Percentiles rank a stretch among this genome's conserved stretches.
Evolutionary conservation across 2,113 vertebrate genomes (phyloP).

Genomic region (Pterophyllum scalare): DNA sequence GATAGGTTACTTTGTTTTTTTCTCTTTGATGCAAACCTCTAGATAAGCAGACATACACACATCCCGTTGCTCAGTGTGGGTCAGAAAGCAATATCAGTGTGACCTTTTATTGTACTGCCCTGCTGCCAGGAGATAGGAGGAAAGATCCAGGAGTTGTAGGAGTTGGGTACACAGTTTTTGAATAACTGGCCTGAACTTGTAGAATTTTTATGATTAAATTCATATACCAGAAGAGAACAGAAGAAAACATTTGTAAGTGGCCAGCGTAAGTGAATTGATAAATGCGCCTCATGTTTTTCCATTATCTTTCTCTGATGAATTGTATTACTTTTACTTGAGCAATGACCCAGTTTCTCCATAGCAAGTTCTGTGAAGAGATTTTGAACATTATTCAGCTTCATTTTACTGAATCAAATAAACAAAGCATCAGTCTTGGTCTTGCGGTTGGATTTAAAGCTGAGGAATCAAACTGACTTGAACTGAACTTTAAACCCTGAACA

Average conservation of each 20-base stretch:
- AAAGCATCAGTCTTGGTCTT: slow-evolving; percentile 23
- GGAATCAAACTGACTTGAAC: background rate
- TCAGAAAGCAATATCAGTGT: slow-evolving; percentile 32
- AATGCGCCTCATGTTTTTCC: background rate
- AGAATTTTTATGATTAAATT: background rate
- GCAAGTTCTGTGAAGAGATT: background rate
- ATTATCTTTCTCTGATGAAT: slow-evolving; percentile 9
- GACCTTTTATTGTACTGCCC: slow-evolving; percentile 36
- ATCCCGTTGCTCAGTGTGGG: background rate
- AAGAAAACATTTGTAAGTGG: background rate
- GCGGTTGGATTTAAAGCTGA: background rate
- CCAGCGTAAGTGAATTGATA: background rate
- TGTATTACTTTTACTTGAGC: slow-evolving; percentile 24
- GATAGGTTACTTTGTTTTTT: slow-evolving; percentile 21
- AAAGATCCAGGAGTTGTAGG: slow-evolving; percentile 7
- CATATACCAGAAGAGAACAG: background rate
- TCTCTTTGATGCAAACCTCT: background rate
- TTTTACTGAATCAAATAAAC: slow-evolving; percentile 23
- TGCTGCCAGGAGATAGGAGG: slow-evolving; percentile 12
- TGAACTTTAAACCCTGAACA: background rate
- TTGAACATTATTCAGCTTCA: slow-evolving; percentile 25
- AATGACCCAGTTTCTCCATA: slow-evolving; percentile 13
- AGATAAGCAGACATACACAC: background rate
- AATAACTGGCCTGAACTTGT: background rate
- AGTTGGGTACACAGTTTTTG: background rate